Evolutionary conservation across 2,797 vertebrate species (phyloP).

Genomic region (Argentina silus): DNA sequence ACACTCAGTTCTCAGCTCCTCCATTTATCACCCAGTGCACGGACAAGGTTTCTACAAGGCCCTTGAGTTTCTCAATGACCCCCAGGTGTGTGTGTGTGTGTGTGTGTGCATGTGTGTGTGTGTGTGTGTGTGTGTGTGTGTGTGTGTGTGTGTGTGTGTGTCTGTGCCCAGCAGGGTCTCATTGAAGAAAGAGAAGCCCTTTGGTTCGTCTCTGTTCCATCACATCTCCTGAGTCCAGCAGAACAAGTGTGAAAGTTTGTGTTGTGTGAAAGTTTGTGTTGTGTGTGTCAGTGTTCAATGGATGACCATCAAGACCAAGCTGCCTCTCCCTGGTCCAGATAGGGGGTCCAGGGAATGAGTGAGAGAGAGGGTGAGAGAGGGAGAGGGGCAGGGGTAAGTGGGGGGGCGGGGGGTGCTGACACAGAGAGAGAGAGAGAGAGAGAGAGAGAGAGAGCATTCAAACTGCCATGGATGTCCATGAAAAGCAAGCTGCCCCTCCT

Average conservation of each 20-base stretch:
- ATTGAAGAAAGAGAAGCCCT: not conserved
- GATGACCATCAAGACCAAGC: no score
- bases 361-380: constrained; percentile 48
- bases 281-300: no score
- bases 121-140: constrained; percentile 11
- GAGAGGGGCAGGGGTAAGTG: constrained; percentile 15
- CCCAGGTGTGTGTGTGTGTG: not conserved
- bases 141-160: constrained; percentile 17
- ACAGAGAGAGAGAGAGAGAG: not conserved
- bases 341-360: no score
- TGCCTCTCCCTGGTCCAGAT: no score
- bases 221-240: no score
- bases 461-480: no score
- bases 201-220: not conserved
- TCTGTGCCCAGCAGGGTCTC: not conserved
- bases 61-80: not conserved
- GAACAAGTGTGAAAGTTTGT: no score
- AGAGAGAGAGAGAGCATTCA: no score
- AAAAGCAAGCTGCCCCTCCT: no score
- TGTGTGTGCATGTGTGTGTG: constrained; percentile 7
- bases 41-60: not conserved
- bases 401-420: not conserved
- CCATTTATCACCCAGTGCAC: not conserved
- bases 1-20: not conserved
- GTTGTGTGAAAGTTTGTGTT: no score